Evolutionary conservation across 1,140 invertebrate species (phyloP).

Genomic region (Heliconius hewitsoni): DNA sequence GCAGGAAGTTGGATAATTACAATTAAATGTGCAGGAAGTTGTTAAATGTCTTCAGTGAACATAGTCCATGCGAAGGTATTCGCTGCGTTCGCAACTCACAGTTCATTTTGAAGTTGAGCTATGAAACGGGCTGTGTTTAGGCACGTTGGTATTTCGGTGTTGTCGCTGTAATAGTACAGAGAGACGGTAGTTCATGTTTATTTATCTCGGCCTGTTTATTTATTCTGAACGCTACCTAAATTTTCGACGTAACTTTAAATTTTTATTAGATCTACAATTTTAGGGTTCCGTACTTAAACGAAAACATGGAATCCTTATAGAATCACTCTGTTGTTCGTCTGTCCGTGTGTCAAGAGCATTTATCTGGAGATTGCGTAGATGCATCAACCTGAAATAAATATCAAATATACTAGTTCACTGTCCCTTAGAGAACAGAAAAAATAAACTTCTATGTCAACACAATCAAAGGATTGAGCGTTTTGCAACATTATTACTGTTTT

Average conservation of each 20-base stretch:
- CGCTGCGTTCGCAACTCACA: neutral
- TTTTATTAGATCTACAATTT: neutral
- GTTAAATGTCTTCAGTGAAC: slow-evolving; percentile 5
- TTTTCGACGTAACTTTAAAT: neutral
- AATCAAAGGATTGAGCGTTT: too few relatives aligned
- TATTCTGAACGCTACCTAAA: neutral
- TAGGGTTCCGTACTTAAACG: too few relatives aligned
- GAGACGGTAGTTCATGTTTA: slow-evolving; percentile 10
- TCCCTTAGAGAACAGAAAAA: too few relatives aligned
- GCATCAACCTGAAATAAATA: too few relatives aligned
- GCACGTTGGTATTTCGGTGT: slow-evolving; percentile 4
- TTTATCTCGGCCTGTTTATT: slow-evolving; percentile 1
- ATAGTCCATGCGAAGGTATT: neutral
- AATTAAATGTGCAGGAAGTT: neutral
- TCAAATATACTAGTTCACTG: too few relatives aligned
- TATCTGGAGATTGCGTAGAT: too few relatives aligned
- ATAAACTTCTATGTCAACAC: too few relatives aligned
- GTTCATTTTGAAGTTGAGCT: slow-evolving; percentile 10
- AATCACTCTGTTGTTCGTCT: too few relatives aligned
- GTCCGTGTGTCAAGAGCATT: too few relatives aligned
- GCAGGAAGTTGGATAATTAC: neutral
- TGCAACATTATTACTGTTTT: too few relatives aligned
- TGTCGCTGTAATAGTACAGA: neutral
- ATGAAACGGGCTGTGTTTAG: slow-evolving; percentile 9
- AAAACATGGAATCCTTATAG: too few relatives aligned